Evolutionary conservation across 1,140 invertebrate species (phyloP).

Genomic region (Zophobas morio): DNA sequence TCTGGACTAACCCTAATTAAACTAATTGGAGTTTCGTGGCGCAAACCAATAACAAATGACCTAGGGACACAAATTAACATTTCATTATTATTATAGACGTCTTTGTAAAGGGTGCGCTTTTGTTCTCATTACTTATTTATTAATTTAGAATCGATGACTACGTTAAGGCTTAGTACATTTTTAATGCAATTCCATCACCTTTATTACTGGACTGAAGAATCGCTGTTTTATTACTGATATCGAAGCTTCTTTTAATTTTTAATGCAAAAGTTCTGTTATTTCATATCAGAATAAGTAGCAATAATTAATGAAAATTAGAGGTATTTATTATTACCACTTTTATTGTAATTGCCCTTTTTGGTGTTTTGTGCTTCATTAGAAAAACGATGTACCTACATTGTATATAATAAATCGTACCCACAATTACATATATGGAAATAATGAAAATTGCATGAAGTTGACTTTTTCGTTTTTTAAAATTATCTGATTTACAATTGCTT

Average conservation of each 20-base stretch:
- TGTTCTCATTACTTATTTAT: slow-evolving; percentile 17
- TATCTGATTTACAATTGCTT: too few species aligned
- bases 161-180: slow-evolving; percentile 17
- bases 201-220: neutral
- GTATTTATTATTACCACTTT: too few species aligned
- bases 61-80: slow-evolving; percentile 26
- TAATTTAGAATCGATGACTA: slow-evolving; percentile 36
- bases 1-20: slow-evolving; percentile 17
- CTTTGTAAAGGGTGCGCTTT: slow-evolving; percentile 25
- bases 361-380: too few species aligned
- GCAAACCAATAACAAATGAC: neutral
- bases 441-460: too few species aligned
- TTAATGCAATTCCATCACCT: neutral
- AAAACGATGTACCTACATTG: too few species aligned
- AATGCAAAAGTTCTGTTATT: neutral
- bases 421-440: too few species aligned
- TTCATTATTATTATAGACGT: slow-evolving; percentile 28
- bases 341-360: too few species aligned
- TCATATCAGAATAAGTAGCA: neutral
- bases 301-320: neutral
- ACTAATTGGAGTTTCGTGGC: slow-evolving; percentile 25
- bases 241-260: neutral
- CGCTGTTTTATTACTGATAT: too few species aligned
- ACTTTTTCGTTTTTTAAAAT: too few species aligned
- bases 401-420: too few species aligned